Conservation (phyloP, 2,888 invertebrate species). For the Pollenia angustigena region DNA sequence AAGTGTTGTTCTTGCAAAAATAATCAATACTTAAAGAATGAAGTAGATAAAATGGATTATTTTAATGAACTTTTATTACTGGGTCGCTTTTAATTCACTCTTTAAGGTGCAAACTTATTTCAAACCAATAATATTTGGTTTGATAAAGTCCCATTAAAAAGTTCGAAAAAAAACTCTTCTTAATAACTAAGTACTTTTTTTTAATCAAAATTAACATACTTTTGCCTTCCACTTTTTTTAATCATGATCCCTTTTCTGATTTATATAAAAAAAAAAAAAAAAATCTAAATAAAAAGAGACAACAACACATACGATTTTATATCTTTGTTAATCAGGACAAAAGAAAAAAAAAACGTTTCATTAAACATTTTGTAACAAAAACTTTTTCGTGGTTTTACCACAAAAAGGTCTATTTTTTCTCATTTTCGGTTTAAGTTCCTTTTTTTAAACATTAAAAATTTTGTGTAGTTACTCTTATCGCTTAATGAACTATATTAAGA, state of each 20-base stretch:
- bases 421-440: neutral
- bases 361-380: slow-evolving; percentile 3
- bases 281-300: neutral
- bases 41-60: no score
- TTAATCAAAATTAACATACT: slow-evolving; percentile 37
- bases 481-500: slow-evolving; percentile 47
- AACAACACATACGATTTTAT: neutral
- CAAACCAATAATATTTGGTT: slow-evolving; percentile 2
- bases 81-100: neutral
- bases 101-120: slow-evolving; percentile 9
- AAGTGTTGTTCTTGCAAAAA: no score
- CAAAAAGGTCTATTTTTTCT: slow-evolving; percentile 6
- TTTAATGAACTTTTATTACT: no score
- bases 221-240: neutral
- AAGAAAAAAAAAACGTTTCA: slow-evolving; percentile 4
- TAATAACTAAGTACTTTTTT: neutral
- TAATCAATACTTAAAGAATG: no score
- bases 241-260: slow-evolving; percentile 3
- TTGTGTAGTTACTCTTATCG: slow-evolving; percentile 26
- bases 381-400: neutral
- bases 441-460: slow-evolving; percentile 36
- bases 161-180: neutral
- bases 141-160: neutral
- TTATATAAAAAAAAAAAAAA: no score
- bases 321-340: neutral